Evolutionary conservation across 2,888 invertebrate species (phyloP).

Genomic region (Digitonthophagus gazella): DNA sequence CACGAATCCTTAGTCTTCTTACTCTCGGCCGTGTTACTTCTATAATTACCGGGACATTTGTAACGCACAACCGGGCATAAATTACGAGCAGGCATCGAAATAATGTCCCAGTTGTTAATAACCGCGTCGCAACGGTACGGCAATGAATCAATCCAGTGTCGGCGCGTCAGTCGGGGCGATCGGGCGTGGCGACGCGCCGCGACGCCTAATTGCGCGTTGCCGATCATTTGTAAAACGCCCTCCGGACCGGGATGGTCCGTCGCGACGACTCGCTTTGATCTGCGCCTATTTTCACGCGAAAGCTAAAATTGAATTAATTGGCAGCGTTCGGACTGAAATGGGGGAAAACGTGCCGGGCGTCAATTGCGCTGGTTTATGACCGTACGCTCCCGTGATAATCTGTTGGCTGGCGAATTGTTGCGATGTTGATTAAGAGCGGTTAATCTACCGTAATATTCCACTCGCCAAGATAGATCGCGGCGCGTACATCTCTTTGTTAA

Average conservation of each 20-base stretch:
- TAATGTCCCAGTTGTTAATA: constrained; percentile 29
- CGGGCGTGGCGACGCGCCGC: constrained; percentile 46
- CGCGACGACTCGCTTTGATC: constrained; percentile 36
- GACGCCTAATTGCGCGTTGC: constrained; percentile 43
- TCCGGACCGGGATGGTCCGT: constrained; percentile 38
- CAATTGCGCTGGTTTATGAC: neutral
- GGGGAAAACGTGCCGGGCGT: neutral
- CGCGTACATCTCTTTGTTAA: too few species aligned
- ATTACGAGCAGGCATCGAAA: constrained; percentile 25
- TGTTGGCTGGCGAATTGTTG: neutral
- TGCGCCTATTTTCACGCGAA: constrained; percentile 37
- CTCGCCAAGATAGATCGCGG: too few species aligned
- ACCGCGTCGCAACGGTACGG: constrained; percentile 20
- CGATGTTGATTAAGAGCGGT: neutral
- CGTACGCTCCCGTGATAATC: neutral
- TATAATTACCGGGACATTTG: constrained; percentile 4
- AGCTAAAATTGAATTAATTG: constrained; percentile 28
- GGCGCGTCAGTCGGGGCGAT: constrained; percentile 41
- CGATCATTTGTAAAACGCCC: constrained; percentile 36
- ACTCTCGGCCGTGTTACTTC: too few species aligned
- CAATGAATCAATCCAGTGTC: constrained; percentile 33
- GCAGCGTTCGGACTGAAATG: neutral
- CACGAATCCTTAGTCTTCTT: too few species aligned
- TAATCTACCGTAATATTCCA: neutral
- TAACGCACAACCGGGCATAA: constrained; percentile 10